Conservation (phyloP, 2,888 invertebrate genomes). For the Dynastes grantii region DNA sequence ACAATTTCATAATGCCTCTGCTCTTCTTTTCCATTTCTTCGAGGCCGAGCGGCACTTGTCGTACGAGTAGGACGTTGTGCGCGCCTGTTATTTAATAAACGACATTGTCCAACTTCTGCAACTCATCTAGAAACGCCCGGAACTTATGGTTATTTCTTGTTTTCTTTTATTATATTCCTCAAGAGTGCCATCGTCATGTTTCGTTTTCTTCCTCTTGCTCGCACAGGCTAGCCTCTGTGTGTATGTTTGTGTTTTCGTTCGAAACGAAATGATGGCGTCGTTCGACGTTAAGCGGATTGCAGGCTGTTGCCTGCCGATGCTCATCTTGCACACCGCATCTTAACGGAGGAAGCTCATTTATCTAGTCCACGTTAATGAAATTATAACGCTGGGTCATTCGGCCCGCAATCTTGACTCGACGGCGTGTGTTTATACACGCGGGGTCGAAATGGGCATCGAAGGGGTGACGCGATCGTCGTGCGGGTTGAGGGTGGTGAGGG, state of each 20-base stretch:
- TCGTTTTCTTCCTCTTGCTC: neutral
- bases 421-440: slow-evolving; percentile 46
- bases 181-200: slow-evolving; percentile 59
- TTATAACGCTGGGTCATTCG: slow-evolving; percentile 71
- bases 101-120: slow-evolving; percentile 51
- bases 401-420: slow-evolving; percentile 63
- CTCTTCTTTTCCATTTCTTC: slow-evolving; percentile 20
- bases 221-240: neutral
- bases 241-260: slow-evolving; percentile 7
- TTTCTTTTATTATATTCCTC: slow-evolving; percentile 64
- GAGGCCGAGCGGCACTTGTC: slow-evolving; percentile 23
- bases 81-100: slow-evolving; percentile 57
- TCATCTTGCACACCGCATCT: slow-evolving; percentile 59
- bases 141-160: slow-evolving; percentile 58
- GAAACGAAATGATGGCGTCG: slow-evolving; percentile 22
- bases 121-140: slow-evolving; percentile 55
- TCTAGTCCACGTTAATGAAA: slow-evolving; percentile 74
- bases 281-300: slow-evolving; percentile 53
- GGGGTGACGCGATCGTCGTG: neutral
- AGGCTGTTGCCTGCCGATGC: slow-evolving; percentile 62
- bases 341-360: slow-evolving; percentile 71
- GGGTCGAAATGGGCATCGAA: neutral
- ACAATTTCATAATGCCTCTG: slow-evolving; percentile 6
- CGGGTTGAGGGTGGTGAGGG: neutral
- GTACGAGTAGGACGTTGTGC: slow-evolving; percentile 43